Evolutionary conservation across 2,797 vertebrate species (phyloP).

Genomic region (Trachops cirrhosus): DNA sequence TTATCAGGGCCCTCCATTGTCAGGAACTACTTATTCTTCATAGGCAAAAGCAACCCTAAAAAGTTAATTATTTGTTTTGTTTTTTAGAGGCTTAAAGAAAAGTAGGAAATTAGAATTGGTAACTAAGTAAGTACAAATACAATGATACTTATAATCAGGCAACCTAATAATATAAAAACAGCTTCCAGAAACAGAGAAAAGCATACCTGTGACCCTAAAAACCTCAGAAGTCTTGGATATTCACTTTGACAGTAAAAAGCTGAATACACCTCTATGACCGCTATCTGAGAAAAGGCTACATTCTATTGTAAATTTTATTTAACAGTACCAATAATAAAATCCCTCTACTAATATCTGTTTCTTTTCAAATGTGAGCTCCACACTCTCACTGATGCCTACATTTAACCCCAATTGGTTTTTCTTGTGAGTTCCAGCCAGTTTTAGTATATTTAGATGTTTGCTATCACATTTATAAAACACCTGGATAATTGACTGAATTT

Average conservation of each 20-base stretch:
- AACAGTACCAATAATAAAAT: neutral
- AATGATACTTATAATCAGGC: neutral
- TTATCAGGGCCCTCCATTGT: neutral
- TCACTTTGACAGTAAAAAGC: neutral
- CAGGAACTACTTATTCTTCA: neutral
- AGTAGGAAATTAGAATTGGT: neutral
- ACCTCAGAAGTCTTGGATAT: neutral
- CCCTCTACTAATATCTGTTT: neutral
- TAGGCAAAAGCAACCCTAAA: neutral
- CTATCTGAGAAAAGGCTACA: neutral
- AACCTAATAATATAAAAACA: neutral
- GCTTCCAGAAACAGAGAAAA: neutral
- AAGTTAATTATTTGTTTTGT: neutral
- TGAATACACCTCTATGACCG: neutral
- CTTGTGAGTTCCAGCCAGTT: neutral
- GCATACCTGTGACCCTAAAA: neutral
- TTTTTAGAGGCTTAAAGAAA: constrained; percentile 1
- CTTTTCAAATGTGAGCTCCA: neutral
- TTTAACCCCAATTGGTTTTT: neutral
- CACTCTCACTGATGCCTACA: neutral
- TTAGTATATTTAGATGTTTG: constrained; percentile 33
- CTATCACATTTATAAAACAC: constrained; percentile 46
- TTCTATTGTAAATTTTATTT: neutral
- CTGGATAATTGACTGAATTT: constrained; percentile 38
- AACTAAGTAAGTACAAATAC: neutral